Percentiles rank a stretch among this genome's conserved stretches.
These are phyloP conservation scores for Acanthis flammea DNA, from an alignment of 2,797 vertebrate species.

Conservation along the genomic window DNA sequence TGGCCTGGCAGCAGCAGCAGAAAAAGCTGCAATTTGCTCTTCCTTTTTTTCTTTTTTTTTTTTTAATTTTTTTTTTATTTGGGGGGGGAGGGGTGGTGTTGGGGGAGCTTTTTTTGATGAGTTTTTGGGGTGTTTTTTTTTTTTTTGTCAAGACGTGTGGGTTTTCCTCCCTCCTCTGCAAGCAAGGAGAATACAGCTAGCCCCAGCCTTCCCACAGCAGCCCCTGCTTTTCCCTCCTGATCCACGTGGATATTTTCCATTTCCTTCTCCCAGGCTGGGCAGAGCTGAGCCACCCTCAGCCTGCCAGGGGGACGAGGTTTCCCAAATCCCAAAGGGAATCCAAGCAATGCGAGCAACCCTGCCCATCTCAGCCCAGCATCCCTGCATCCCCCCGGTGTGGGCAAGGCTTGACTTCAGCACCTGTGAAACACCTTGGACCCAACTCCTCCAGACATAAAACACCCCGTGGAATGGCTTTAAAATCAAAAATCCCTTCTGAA, in stretches of 20 bases:
- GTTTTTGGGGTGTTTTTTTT: no score
- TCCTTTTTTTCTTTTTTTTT: background rate
- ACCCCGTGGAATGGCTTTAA: fast-evolving
- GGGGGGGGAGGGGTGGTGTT: no score
- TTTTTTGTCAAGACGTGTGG: fast-evolving
- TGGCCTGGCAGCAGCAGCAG: background rate
- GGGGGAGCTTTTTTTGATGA: no score
- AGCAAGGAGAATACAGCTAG: background rate
- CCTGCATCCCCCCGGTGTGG: fast-evolving
- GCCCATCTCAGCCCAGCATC: background rate
- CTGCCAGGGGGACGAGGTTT: background rate
- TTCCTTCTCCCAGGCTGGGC: background rate
- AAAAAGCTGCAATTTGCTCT: background rate
- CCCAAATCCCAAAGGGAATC: background rate
- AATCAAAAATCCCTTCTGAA: background rate
- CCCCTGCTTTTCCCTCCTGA: background rate
- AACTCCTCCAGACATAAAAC: background rate
- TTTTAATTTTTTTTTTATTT: no score
- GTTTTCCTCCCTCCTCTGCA: background rate
- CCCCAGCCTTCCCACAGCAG: background rate
- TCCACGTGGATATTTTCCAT: fast-evolving
- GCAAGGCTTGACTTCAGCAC: no score
- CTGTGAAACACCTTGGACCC: background rate
- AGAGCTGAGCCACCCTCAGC: background rate
- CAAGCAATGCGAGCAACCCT: background rate